Evolutionary conservation across 2,888 invertebrate genomes (phyloP).

Genomic region (Tridacna gigas): DNA sequence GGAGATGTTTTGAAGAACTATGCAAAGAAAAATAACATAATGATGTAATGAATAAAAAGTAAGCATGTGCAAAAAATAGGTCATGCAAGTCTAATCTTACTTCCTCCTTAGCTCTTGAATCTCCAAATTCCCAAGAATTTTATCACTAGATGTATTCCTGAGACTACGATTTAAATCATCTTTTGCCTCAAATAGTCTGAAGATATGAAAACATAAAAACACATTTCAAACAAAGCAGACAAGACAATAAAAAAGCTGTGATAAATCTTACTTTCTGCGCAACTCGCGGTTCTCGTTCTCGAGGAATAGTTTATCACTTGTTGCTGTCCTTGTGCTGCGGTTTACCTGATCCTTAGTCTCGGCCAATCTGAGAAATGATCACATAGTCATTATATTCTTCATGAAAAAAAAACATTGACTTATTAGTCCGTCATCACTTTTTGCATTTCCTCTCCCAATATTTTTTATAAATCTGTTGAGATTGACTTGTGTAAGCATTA

Average conservation of each 20-base stretch:
- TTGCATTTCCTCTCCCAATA: too few species aligned
- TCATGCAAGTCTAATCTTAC: conserved; percentile 74
- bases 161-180: conserved; percentile 80
- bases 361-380: conserved; percentile 68
- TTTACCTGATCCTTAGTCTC: conserved; percentile 75
- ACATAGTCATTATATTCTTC: conserved; percentile 2
- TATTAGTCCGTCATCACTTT: too few species aligned
- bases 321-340: conserved; percentile 60
- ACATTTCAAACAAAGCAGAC: not conserved
- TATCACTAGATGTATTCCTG: conserved; percentile 81
- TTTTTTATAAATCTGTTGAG: too few species aligned
- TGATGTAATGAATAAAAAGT: conserved; percentile 26
- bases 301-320: conserved; percentile 79
- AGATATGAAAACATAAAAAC: conserved; percentile 45
- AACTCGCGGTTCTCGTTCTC: conserved; percentile 80
- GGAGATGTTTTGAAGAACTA: not conserved
- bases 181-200: conserved; percentile 81
- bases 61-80: conserved; percentile 51
- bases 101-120: conserved; percentile 80
- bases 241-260: conserved; percentile 21
- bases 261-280: conserved; percentile 77
- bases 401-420: not conserved
- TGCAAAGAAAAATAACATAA: conserved; percentile 24
- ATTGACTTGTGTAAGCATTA: too few species aligned
- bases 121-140: conserved; percentile 83